A percentile compares a stretch with the other conserved stretches of the same genome.
Conservation (phyloP, 1,140 invertebrate genomes). For the Zaprionus gabonicus region DNA sequence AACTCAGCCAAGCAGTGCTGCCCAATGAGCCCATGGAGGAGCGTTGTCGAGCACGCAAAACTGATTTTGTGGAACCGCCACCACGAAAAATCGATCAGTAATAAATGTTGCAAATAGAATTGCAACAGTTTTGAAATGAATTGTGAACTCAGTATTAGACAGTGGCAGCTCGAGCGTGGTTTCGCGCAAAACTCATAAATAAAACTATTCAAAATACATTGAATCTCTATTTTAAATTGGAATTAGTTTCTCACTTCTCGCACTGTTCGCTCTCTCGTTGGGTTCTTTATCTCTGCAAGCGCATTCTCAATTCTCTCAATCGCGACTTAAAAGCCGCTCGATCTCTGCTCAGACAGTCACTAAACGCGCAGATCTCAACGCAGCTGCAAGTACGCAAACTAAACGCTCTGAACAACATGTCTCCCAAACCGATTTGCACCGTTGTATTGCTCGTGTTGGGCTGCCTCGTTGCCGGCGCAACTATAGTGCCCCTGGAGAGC, state of each 20-base stretch:
- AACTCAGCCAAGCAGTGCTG: conserved; percentile 86
- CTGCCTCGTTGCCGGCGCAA: conserved; percentile 18
- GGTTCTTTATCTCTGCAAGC: conserved; percentile 20
- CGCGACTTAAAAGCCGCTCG: conserved; percentile 68
- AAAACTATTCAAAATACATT: background rate
- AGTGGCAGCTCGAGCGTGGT: background rate
- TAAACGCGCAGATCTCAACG: conserved; percentile 51
- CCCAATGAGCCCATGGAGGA: conserved; percentile 85
- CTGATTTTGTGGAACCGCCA: conserved; percentile 85
- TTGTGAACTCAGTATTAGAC: conserved; percentile 36
- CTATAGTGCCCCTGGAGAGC: conserved; percentile 27
- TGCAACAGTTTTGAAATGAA: background rate
- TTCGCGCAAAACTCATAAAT: background rate
- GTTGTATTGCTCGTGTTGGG: conserved; percentile 37
- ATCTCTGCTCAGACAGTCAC: conserved; percentile 61
- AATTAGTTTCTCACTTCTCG: background rate
- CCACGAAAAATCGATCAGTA: conserved; percentile 79
- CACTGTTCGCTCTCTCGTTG: conserved; percentile 3
- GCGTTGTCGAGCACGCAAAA: conserved; percentile 86
- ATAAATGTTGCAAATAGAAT: background rate
- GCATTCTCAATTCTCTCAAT: conserved; percentile 46
- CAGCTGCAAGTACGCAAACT: conserved; percentile 35
- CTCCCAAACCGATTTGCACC: conserved; percentile 20
- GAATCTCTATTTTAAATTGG: background rate
- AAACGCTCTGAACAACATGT: conserved; percentile 33